Base-by-base conservation (phyloP, 1,140 invertebrate genomes). In the Achroia grisella region DNA sequence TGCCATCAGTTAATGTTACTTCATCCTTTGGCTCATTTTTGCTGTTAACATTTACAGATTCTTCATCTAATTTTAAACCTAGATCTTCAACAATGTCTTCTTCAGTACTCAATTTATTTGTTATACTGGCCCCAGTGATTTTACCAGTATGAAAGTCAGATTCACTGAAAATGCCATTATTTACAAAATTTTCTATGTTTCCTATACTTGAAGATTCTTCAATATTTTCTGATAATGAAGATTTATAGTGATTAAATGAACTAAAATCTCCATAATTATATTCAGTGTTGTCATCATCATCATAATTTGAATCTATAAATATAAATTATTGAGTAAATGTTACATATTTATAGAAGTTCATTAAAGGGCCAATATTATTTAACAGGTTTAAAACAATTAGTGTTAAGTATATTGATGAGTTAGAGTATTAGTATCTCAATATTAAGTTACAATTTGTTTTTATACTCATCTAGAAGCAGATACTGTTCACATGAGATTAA, bases 41-140 rank as follows among this genome's bases (percentile, higher is more conserved):
- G 12, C 32, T 32, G 52, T 28, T 45, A 6, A 14, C 34, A 13
- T 32, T 42, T 36, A 50, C 49, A 41, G 56, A 49, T 28, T 68
- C 60, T 44, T 65, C 39, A 46, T 71, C 63, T 46, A 85, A 39
- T 63, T 74, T 71, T 52, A 87, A 80, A 69, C 85, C 70, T 51
- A 87, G 73, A 65, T 87, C 85, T 71, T 87, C 85, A 51, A 86
- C 55, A 39, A 58, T 61, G 36, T 84, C 77, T 57, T 86, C 72
- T 34, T 67, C 82, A 49, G 49, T 52, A 53, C 60, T 68, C 40
- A 53, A 17, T 41, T 56, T 49, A 51, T 58, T 62, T 49, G 61
- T 56, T 23, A 23, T 23, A 23, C 17, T 23, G 17, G 17, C 17
- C 17, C 17, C 17, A 3, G 17, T 23, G 2, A 23, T 23, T 23